These are phyloP conservation scores for Ranitomeya imitator DNA, from an alignment of 2,113 vertebrate genomes.

Conservation along the genomic window DNA sequence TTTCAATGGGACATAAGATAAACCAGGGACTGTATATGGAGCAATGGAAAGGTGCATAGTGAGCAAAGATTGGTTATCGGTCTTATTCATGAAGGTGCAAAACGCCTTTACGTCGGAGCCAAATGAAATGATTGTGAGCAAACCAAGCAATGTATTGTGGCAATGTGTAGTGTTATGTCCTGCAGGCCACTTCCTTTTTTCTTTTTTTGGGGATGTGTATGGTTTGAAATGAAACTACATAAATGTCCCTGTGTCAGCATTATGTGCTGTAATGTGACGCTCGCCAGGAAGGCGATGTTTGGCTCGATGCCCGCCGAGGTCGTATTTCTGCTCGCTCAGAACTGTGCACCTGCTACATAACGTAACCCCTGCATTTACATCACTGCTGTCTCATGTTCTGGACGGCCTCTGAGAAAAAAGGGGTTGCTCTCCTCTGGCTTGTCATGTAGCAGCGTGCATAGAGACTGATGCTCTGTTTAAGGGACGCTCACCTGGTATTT, in stretches of 20 bases:
- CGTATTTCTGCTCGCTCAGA: conserved; percentile 4
- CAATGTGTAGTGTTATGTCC: neutral
- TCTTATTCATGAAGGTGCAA: no score
- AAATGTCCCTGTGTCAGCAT: neutral
- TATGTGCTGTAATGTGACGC: conserved; percentile 33
- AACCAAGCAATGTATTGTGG: neutral
- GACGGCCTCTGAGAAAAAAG: neutral
- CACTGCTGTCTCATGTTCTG: neutral
- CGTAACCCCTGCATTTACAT: neutral
- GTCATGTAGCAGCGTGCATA: neutral
- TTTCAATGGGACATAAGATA: no score
- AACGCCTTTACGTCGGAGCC: no score
- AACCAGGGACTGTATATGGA: no score
- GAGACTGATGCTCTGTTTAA: neutral
- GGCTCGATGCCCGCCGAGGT: neutral
- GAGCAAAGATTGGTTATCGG: no score
- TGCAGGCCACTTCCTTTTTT: neutral
- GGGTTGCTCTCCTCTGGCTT: neutral
- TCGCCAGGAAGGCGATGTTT: conserved; percentile 6
- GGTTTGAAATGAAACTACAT: neutral
- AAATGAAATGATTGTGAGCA: neutral
- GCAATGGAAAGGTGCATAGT: no score
- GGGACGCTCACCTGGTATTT: no score
- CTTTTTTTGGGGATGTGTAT: neutral
- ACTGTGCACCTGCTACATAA: conserved; percentile 18